Conservation (phyloP, 2,113 vertebrate genomes). For the Aleadryas rufinucha region DNA sequence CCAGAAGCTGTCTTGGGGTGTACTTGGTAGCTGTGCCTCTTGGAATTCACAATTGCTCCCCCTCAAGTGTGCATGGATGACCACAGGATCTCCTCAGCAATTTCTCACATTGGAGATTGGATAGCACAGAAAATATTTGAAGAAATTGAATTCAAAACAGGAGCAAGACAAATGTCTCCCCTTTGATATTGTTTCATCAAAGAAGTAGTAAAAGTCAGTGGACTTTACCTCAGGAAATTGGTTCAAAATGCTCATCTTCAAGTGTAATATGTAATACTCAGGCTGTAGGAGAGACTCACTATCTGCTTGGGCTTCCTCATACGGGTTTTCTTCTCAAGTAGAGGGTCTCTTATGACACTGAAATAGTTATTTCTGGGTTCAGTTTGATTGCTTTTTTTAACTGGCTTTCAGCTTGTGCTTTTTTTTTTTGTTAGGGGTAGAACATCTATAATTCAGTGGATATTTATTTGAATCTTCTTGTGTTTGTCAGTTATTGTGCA, state of each 20-base stretch:
- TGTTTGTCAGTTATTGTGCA: not conserved
- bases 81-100: not conserved
- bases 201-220: not conserved
- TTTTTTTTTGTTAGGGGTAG: not conserved
- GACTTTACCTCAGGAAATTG: not conserved
- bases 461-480: not conserved
- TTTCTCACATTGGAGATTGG: not conserved
- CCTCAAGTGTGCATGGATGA: not conserved
- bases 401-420: not conserved
- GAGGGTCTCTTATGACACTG: rapidly evolving
- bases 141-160: not conserved
- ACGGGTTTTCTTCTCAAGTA: not conserved
- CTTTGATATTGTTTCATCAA: not conserved
- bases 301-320: not conserved
- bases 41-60: not conserved
- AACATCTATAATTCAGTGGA: not conserved
- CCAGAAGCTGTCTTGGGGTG: not conserved
- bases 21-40: not conserved
- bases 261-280: not conserved
- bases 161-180: not conserved
- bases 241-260: not conserved
- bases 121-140: not conserved
- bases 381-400: not conserved
- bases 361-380: not conserved
- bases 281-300: not conserved